Evolutionary conservation across 2,797 vertebrate genomes (phyloP), one percentile per base, ranked within the genome.

Genomic region (Eulemur mongoz): DNA sequence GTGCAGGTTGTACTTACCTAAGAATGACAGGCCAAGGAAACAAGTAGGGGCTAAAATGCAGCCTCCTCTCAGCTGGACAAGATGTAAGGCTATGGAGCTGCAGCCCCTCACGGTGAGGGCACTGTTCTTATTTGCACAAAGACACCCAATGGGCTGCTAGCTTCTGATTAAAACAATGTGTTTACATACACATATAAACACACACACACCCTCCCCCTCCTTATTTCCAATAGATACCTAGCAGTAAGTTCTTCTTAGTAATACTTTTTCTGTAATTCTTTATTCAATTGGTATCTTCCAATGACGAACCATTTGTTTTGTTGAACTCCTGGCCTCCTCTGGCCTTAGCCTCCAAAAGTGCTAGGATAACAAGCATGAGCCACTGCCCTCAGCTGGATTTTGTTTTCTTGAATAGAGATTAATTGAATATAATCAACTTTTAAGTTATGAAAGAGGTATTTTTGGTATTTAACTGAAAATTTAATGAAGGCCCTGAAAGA

Each of bases 401-500:
- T 65, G 2, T 87, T 96, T 92, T 72, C 54, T 43, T 86, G 7
- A 81, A 78, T 40, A 72, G 38, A 87, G 50, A 75, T 67, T 57
- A 83, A 86, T 45, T 81, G 10, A 50, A 65, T 78, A 50, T 30
- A 78, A 17, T 67, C 18, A 89, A 69, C 2, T 69, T 90, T 76
- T 70, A 89, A 38, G 1, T 72, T 95, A 43, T 30, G 18, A 20
- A 78, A 95, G 17, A 57, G 27, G 14, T 32, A 40, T 88, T 59
- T 93, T 90, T 17, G 81, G 23, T 57, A 57, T 92, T 94, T 80
- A 91, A 80, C 40, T 76, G 50, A 87, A 94, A 88, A 82, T 78
- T 20, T 69, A 85, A 72, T n/a, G 23, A 96, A 69, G 17, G 13
- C 3, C n/a, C 12, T 45, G n/a, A 86, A 83, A 72, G 40, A 75